phyloP scores from a whole-genome alignment of 2,113 vertebrate species.

The Mixornis gularis region DNA sequence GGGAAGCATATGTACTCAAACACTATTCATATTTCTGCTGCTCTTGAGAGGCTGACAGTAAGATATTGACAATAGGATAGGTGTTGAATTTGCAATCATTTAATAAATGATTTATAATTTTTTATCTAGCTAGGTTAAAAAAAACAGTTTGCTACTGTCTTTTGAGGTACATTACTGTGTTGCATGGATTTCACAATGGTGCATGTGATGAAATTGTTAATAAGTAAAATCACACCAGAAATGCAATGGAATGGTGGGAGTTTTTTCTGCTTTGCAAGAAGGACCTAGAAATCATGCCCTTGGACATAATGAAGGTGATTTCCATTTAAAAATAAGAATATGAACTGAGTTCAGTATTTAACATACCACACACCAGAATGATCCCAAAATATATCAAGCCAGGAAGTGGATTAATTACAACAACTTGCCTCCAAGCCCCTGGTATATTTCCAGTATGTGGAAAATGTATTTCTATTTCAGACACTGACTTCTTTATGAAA shows the following conservation, averaged over 20 bases:
- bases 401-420: constrained; percentile 32
- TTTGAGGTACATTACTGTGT: constrained; percentile 4
- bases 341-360: background rate
- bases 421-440: background rate
- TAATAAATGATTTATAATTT: background rate
- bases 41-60: background rate
- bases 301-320: background rate
- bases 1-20: background rate
- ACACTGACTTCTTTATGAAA: constrained; percentile 27
- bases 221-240: background rate
- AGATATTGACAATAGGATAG: background rate
- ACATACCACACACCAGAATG: background rate
- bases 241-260: background rate
- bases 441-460: background rate
- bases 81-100: background rate
- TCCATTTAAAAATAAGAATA: background rate
- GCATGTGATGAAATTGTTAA: constrained; percentile 19
- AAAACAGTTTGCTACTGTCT: background rate
- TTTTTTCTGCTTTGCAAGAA: background rate
- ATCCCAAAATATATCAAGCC: background rate
- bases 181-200: background rate
- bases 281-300: background rate
- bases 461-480: constrained; percentile 15
- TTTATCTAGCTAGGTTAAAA: background rate
- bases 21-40: background rate